phyloP scores from a whole-genome alignment of 35 echinoderm and acorn worm genomes.

The Anneissia japonica region DNA sequence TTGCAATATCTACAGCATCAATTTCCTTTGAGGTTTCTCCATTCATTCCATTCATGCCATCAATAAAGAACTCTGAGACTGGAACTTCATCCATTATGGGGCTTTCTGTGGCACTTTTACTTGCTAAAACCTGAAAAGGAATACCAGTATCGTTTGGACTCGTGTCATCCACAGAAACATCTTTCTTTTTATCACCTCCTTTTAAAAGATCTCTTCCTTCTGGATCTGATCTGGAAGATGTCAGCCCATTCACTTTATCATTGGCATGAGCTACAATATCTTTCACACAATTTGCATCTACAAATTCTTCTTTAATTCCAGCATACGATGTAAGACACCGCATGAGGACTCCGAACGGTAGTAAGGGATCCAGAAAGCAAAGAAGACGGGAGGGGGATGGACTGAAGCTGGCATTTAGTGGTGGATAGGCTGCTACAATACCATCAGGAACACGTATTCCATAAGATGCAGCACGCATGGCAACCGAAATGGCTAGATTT shows the following conservation, averaged over 20 bases:
- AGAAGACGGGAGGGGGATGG: slow-evolving; percentile 87
- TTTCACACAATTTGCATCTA: slow-evolving; percentile 25
- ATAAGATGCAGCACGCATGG: slow-evolving; percentile 92
- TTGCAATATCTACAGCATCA: too few species aligned
- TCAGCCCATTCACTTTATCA: slow-evolving; percentile 17
- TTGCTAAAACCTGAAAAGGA: background rate
- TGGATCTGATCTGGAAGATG: background rate
- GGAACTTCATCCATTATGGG: background rate
- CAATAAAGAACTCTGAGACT: background rate
- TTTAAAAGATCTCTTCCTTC: background rate
- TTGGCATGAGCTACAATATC: slow-evolving; percentile 48
- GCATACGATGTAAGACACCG: slow-evolving; percentile 69
- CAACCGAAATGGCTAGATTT: slow-evolving; percentile 83
- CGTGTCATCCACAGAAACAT: background rate
- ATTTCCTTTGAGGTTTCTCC: too few species aligned
- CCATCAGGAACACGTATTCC: slow-evolving; percentile 82
- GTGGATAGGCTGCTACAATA: slow-evolving; percentile 72
- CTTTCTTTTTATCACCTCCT: too few species aligned
- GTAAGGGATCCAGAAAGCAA: slow-evolving; percentile 72
- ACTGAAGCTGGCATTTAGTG: slow-evolving; percentile 51
- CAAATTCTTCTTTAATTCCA: slow-evolving; percentile 78
- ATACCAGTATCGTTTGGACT: background rate
- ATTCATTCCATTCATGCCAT: too few species aligned
- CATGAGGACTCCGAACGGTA: slow-evolving; percentile 75
- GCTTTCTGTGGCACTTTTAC: background rate